Conservation (phyloP, 2,888 invertebrate genomes). For the Drosophila putrida region DNA sequence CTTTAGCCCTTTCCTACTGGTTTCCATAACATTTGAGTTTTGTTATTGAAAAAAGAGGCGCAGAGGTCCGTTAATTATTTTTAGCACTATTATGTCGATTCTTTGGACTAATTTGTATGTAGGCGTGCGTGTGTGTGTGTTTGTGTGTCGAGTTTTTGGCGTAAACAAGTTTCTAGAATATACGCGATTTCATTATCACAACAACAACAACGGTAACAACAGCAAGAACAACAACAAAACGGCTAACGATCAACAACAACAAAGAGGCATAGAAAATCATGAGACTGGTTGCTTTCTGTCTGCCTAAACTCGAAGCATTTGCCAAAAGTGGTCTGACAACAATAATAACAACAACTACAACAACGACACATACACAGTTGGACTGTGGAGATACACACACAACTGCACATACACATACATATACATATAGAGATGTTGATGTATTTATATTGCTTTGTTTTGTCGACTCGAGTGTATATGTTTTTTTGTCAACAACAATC, state of each 20-base stretch:
- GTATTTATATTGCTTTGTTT: constrained; percentile 43
- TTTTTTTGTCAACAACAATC: constrained; percentile 64
- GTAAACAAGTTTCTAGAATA: constrained; percentile 81
- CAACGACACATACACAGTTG: constrained; percentile 27
- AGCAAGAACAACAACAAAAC: constrained; percentile 23
- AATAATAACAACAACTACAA: constrained; percentile 30
- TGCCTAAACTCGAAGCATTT: constrained; percentile 44
- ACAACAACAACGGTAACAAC: constrained; percentile 34
- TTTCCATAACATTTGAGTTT: constrained; percentile 18
- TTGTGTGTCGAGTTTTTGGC: constrained; percentile 52
- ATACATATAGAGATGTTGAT: constrained; percentile 17
- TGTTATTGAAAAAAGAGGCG: constrained; percentile 10
- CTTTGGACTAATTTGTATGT: constrained; percentile 50
- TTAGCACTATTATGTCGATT: constrained; percentile 59
- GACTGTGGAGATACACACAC: constrained; percentile 11
- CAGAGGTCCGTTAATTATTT: constrained; percentile 55
- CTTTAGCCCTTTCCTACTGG: no score
- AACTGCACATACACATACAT: constrained; percentile 1
- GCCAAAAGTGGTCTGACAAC: constrained; percentile 61
- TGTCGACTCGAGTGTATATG: constrained; percentile 28
- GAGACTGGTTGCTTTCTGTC: constrained; percentile 33
- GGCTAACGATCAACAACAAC: constrained; percentile 7
- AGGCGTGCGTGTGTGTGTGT: constrained; percentile 36
- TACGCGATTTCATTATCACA: constrained; percentile 76
- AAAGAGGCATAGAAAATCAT: constrained; percentile 62